These are phyloP conservation scores for Xestoiulus laeticollis DNA, from an alignment of 2,888 invertebrate genomes.

Conservation along the genomic window DNA sequence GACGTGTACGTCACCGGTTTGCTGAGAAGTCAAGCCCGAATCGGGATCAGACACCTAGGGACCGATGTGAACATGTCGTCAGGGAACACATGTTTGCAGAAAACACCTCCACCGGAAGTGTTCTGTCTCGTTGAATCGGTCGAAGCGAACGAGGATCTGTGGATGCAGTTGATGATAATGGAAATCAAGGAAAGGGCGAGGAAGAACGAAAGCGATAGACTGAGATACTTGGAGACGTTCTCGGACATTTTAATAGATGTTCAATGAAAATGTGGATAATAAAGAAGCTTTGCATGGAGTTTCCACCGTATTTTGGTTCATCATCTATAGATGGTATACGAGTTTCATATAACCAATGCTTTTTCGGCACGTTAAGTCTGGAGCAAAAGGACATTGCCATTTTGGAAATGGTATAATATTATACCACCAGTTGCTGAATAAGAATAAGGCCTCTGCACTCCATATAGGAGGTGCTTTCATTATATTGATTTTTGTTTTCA, in stretches of 20 bases:
- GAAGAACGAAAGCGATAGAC: neutral
- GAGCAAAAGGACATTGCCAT: too few relatives aligned
- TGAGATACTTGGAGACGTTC: neutral
- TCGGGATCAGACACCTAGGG: neutral
- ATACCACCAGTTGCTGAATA: too few relatives aligned
- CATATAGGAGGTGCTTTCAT: too few relatives aligned
- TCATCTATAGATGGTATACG: too few relatives aligned
- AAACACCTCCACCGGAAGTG: neutral
- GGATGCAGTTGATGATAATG: neutral
- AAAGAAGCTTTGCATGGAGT: neutral
- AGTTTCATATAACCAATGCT: too few relatives aligned
- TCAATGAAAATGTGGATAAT: neutral
- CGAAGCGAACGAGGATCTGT: neutral
- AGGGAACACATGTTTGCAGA: neutral
- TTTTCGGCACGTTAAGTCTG: too few relatives aligned
- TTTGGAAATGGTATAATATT: too few relatives aligned
- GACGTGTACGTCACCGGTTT: slow-evolving; percentile 30
- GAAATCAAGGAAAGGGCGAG: neutral
- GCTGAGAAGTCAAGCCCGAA: neutral
- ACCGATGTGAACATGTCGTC: neutral
- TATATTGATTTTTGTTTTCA: too few relatives aligned
- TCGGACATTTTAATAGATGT: neutral
- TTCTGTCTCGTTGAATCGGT: neutral
- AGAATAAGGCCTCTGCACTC: too few relatives aligned
- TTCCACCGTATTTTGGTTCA: too few relatives aligned